Percentiles rank a stretch among this genome's conserved stretches.
phyloP scores from a whole-genome alignment of 2,797 vertebrate species.

The Neoniphon sammara region DNA sequence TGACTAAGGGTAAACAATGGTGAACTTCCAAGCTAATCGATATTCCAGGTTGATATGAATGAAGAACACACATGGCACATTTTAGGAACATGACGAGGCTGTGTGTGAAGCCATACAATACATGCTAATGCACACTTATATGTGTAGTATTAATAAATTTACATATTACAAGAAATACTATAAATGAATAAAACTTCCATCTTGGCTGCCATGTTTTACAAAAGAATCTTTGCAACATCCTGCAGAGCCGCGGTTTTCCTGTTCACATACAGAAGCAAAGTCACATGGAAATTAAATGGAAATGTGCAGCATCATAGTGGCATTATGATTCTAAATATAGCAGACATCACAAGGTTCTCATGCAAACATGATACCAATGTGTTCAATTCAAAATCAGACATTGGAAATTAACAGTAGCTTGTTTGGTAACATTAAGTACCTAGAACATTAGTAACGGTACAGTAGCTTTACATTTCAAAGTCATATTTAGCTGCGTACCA shows the following conservation, averaged over 20 bases:
- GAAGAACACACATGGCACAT: constrained; percentile 34
- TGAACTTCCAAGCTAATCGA: constrained; percentile 48
- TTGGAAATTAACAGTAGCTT: too few relatives aligned
- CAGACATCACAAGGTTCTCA: neutral
- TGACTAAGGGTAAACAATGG: constrained; percentile 44
- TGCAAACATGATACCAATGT: too few relatives aligned
- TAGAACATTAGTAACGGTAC: too few relatives aligned
- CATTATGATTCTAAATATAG: too few relatives aligned
- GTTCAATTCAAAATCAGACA: too few relatives aligned
- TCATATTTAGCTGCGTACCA: too few relatives aligned
- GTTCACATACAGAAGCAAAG: too few relatives aligned
- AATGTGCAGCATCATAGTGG: too few relatives aligned
- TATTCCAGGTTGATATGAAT: constrained; percentile 21
- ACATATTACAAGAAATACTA: neutral
- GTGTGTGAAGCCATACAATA: neutral
- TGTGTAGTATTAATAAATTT: neutral
- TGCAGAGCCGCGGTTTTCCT: too few relatives aligned
- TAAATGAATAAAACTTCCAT: neutral
- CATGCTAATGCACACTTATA: constrained; percentile 1
- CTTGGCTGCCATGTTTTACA: neutral
- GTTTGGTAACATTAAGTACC: too few relatives aligned
- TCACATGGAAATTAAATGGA: neutral
- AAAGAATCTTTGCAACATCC: too few relatives aligned
- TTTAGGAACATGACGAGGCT: constrained; percentile 7
- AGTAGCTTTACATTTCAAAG: too few relatives aligned